These are phyloP conservation scores for Drosophila anceps DNA, from an alignment of 2,888 invertebrate species.

Conservation along the genomic window DNA sequence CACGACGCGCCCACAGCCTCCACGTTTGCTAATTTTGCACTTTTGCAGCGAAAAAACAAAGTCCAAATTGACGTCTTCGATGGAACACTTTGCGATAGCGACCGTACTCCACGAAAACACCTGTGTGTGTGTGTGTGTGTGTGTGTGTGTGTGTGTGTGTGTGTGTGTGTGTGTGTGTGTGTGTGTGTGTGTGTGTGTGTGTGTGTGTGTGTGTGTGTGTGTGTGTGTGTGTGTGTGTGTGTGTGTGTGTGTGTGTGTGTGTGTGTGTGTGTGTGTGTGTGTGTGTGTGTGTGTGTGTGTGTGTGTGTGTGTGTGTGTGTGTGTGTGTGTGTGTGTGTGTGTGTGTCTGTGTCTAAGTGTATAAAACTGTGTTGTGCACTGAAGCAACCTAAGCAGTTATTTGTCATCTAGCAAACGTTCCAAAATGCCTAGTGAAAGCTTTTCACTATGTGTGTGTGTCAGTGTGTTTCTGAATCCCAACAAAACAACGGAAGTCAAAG, in stretches of 20 bases:
- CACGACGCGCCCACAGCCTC: too few species aligned
- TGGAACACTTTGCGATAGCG: too few species aligned
- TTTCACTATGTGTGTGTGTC: conserved; percentile 32
- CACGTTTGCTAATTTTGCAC: too few species aligned
- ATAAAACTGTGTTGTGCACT: conserved; percentile 21
- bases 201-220: conserved; percentile 15
- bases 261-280: conserved; percentile 17
- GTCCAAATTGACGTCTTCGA: too few species aligned
- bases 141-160: conserved; percentile 2
- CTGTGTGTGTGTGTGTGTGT: conserved; percentile 9
- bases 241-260: conserved; percentile 2
- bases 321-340: conserved; percentile 17
- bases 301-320: conserved; percentile 15
- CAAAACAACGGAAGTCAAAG: conserved; percentile 69
- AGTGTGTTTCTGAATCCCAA: conserved; percentile 11
- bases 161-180: conserved; percentile 17
- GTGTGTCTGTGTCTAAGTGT: conserved; percentile 13
- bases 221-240: conserved; percentile 9
- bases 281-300: background rate
- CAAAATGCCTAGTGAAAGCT: conserved; percentile 51
- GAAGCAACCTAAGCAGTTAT: conserved; percentile 63
- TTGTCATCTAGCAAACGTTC: conserved; percentile 66
- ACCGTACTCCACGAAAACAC: too few species aligned
- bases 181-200: background rate
- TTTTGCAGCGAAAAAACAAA: too few species aligned